phyloP scores from a whole-genome alignment of 2,113 vertebrate genomes.

The Zingel zingel region DNA sequence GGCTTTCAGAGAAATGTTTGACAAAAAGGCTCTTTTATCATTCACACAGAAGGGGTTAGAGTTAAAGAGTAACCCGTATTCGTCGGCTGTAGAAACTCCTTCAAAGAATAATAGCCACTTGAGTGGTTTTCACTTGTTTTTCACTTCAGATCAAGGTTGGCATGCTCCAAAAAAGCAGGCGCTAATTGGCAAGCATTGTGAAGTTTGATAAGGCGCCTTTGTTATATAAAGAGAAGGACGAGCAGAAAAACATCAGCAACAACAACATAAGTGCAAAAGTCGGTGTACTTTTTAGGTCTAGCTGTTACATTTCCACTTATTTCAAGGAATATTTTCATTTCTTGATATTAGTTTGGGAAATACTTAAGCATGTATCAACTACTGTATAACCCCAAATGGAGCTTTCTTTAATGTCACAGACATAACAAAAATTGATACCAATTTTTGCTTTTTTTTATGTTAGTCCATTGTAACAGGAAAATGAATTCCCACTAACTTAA shows the following conservation, averaged over 20 bases:
- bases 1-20: conserved; percentile 46
- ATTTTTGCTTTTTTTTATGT: conserved; percentile 14
- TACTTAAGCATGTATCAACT: conserved; percentile 28
- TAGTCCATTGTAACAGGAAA: conserved; percentile 22
- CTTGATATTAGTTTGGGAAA: conserved; percentile 23
- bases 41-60: conserved; percentile 46
- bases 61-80: conserved; percentile 68
- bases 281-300: not conserved
- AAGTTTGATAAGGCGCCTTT: conserved; percentile 32
- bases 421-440: conserved; percentile 22
- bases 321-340: conserved; percentile 14
- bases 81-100: not conserved
- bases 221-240: not conserved
- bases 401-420: conserved; percentile 40
- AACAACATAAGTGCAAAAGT: conserved; percentile 21
- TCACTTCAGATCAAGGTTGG: conserved; percentile 50
- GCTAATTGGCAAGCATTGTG: conserved; percentile 43
- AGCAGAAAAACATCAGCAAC: conserved; percentile 20
- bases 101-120: conserved; percentile 37
- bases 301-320: conserved; percentile 13
- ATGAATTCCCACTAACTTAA: conserved; percentile 48
- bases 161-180: not conserved
- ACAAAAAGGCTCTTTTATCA: conserved; percentile 26
- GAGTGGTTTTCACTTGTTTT: conserved; percentile 37
- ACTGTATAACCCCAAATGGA: conserved; percentile 4